Base-by-base conservation (phyloP, 2,888 invertebrate genomes). In the Octonoba sinensis region DNA sequence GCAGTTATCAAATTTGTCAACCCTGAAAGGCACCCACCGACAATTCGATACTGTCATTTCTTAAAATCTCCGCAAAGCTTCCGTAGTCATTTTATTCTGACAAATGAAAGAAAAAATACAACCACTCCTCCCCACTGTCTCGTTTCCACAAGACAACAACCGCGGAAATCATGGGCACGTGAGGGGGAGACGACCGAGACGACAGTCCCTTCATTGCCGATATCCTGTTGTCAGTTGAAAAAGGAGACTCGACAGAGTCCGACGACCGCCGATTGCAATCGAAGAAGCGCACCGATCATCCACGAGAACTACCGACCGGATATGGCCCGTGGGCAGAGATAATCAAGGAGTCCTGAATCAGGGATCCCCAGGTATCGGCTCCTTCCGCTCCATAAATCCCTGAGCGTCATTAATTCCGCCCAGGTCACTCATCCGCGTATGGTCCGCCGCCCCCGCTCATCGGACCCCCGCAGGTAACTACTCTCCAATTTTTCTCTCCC, bases 371-470 rank as follows among this genome's bases (percentile, higher is more conserved):
- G 67, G 76, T 75, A 74, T 74, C 46, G 47, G 60, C 57, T 51
- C 62, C 76, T 69, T 76, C 76, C 69, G 76, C 66, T 60, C 79
- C 73, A 79, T 79, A 79, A 79, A 78, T 67, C 79, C 79, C 51
- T 44, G 67, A 66, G 72, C 67, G 72, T 79, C 79, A 67, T 79
- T 79, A 79, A 79, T 79, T 72, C 62, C 54, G 49, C 20, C 36
- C 57, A 59, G 74, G 67, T 66, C 71, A 72, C 49, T 79, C 72
- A 73, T 66, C 79, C 79, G 72, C 51, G 62, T 46, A 57, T 62
- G 46, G 44, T 44, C 54, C 36, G 44, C 70, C 44, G 49, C 72
- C 72, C 51, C 72, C 62, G 36, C 36, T 36, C 36, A 8, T 4
- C 36, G 36, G 36, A 11, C 22, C 51, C 59, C 47, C 62, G 49